Evolutionary conservation across 2,888 invertebrate species (phyloP).

Genomic region (Alcis repandata): DNA sequence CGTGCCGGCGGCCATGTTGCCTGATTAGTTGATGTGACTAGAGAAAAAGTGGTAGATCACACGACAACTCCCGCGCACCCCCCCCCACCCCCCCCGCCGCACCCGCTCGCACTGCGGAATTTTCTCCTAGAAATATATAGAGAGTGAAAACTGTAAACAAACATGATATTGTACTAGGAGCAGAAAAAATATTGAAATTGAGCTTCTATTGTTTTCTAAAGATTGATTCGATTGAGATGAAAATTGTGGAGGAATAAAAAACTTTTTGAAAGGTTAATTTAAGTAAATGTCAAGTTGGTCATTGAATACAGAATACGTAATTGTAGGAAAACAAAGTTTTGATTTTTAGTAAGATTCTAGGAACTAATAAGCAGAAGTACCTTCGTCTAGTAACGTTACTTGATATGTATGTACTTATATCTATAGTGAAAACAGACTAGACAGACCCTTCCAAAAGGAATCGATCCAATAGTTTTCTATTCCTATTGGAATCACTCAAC

Average conservation of each 20-base stretch:
- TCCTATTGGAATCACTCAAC: too few species aligned
- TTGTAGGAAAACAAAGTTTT: not conserved
- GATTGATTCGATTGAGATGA: too few species aligned
- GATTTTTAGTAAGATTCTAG: not conserved
- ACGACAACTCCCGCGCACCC: slow-evolving; percentile 37
- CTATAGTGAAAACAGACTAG: too few species aligned
- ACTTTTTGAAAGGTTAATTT: too few species aligned
- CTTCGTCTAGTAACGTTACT: too few species aligned
- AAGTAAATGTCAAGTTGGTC: not conserved
- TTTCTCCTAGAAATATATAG: slow-evolving; percentile 82
- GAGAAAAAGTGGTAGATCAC: slow-evolving; percentile 49
- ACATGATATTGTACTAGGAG: slow-evolving; percentile 65
- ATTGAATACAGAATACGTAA: not conserved
- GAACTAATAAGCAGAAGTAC: too few species aligned
- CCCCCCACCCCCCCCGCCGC: slow-evolving; percentile 7
- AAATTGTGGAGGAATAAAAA: too few species aligned
- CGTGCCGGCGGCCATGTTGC: slow-evolving; percentile 28
- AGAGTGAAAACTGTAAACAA: slow-evolving; percentile 84
- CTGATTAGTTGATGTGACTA: slow-evolving; percentile 40
- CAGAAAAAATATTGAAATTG: slow-evolving; percentile 42
- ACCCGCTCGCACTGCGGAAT: slow-evolving; percentile 53
- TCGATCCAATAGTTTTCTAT: too few species aligned
- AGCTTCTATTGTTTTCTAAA: not conserved
- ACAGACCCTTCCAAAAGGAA: too few species aligned
- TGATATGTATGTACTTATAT: too few species aligned